phyloP scores from a whole-genome alignment of 2,797 vertebrate genomes.

The Coreius guichenoti region DNA sequence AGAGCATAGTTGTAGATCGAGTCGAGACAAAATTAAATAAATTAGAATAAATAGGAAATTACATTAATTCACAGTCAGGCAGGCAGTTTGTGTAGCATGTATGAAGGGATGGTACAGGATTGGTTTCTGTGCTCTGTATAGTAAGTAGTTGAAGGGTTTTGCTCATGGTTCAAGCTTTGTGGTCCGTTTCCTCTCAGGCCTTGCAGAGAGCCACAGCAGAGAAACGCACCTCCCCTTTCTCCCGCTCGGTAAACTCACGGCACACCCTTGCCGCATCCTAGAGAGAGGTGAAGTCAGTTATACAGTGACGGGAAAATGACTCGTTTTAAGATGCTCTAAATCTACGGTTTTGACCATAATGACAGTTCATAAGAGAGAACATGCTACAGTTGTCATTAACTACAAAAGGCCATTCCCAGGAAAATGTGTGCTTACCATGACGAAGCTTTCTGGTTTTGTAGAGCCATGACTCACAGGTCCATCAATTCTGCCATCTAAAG shows the following conservation, averaged over 20 bases:
- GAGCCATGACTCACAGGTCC: constrained; percentile 89
- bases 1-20: neutral
- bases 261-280: constrained; percentile 93
- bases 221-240: constrained; percentile 93
- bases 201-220: constrained; percentile 93
- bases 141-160: constrained; percentile 42
- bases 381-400: neutral
- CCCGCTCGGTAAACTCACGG: constrained; percentile 89
- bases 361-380: neutral
- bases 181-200: constrained; percentile 61
- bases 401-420: neutral
- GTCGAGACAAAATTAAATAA: neutral
- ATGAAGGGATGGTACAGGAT: constrained; percentile 21
- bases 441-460: constrained; percentile 83
- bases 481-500: constrained; percentile 89
- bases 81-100: constrained; percentile 46
- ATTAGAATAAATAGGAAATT: neutral
- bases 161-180: neutral
- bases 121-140: constrained; percentile 44
- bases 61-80: constrained; percentile 41
- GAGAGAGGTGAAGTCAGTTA: constrained; percentile 1
- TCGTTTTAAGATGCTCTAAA: neutral
- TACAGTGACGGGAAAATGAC: neutral
- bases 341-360: neutral
- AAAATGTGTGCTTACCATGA: constrained; percentile 77